Conservation (phyloP, 2,888 invertebrate species). For the Drosophila paracracens region DNA sequence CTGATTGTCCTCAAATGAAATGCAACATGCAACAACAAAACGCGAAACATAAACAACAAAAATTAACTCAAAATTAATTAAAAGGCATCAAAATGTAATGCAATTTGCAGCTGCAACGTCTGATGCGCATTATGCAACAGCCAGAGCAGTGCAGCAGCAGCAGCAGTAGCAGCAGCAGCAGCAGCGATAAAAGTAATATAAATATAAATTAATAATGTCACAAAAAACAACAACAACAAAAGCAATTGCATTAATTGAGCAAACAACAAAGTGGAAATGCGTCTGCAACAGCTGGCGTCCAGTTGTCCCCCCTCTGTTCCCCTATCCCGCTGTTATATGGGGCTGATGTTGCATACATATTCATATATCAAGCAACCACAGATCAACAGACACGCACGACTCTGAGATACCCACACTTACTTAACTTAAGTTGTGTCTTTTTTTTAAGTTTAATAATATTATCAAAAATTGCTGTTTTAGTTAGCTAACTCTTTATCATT, state of each 20-base stretch:
- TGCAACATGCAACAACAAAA: conserved; percentile 2
- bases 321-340: conserved; percentile 9
- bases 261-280: conserved; percentile 78
- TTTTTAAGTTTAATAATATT: not conserved
- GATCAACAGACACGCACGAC: not conserved
- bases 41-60: conserved; percentile 32
- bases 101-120: conserved; percentile 55
- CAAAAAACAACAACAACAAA: conserved; percentile 44
- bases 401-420: conserved; percentile 8
- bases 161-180: conserved; percentile 32
- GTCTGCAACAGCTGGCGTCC: conserved; percentile 56
- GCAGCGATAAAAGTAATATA: conserved; percentile 66
- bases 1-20: conserved; percentile 12
- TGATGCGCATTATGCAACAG: conserved; percentile 55
- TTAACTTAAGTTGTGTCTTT: too few species aligned
- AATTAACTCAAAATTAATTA: conserved; percentile 84
- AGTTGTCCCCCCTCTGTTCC: not conserved
- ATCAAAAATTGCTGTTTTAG: not conserved
- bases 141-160: conserved; percentile 12
- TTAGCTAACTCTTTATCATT: too few species aligned
- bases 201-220: conserved; percentile 78
- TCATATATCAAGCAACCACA: conserved; percentile 27
- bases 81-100: conserved; percentile 78
- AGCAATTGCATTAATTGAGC: conserved; percentile 81
- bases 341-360: conserved; percentile 32